Evolutionary conservation across 2,113 vertebrate species (phyloP).

Genomic region (Catagonus wagneri): DNA sequence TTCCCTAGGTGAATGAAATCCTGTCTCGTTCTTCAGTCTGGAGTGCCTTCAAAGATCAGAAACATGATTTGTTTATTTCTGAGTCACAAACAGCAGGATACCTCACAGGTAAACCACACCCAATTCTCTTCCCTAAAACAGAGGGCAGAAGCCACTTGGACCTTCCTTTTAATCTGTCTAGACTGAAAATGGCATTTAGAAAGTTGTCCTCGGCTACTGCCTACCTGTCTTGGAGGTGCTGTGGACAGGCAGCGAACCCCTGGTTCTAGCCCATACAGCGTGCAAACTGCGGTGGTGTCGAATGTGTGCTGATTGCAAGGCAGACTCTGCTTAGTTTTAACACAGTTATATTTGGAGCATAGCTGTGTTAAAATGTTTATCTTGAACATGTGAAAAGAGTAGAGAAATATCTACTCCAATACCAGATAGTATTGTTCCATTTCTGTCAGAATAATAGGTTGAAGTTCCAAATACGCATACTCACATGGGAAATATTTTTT

Average conservation of each 20-base stretch:
- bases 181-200: neutral
- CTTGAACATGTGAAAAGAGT: neutral
- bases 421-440: neutral
- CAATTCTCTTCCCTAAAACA: neutral
- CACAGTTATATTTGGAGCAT: neutral
- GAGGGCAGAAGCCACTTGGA: neutral
- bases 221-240: neutral
- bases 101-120: slow-evolving; percentile 93
- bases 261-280: neutral
- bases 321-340: neutral
- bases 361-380: neutral
- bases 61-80: slow-evolving; percentile 99
- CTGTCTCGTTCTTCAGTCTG: slow-evolving; percentile 97
- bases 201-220: neutral
- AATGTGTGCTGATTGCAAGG: neutral
- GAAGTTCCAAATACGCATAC: neutral
- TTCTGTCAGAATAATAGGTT: neutral
- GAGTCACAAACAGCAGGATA: slow-evolving; percentile 98
- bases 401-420: neutral
- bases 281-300: neutral
- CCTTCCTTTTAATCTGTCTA: neutral
- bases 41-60: slow-evolving; percentile 99
- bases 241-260: neutral
- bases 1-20: slow-evolving; percentile 97
- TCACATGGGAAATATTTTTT: neutral